A percentile compares a stretch with the other conserved stretches of the same genome.
phyloP scores from a whole-genome alignment of 37 sponge, comb jelly and placozoan genomes.

The Petrosia ficiformis region DNA sequence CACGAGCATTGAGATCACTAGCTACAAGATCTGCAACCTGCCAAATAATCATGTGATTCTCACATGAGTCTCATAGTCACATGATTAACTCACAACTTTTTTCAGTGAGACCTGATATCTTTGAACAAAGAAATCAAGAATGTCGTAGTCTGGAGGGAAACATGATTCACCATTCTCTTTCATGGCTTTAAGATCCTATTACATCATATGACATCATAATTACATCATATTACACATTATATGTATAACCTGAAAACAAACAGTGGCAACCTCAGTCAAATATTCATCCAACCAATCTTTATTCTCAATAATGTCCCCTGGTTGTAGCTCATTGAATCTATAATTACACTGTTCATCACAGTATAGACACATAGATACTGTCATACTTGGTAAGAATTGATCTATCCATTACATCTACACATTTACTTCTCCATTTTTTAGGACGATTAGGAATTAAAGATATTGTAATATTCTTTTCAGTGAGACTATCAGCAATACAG shows the following conservation, averaged over 20 bases:
- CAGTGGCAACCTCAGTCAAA: constrained; percentile 21
- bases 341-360: background rate
- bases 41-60: background rate
- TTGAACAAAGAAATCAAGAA: constrained; percentile 61
- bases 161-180: constrained; percentile 31
- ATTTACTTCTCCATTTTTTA: constrained; percentile 74
- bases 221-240: constrained; percentile 8
- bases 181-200: constrained; percentile 35
- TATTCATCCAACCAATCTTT: constrained; percentile 49
- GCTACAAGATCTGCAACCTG: constrained; percentile 54
- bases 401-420: constrained; percentile 59
- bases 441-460: constrained; percentile 66
- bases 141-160: constrained; percentile 70
- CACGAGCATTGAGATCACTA: constrained; percentile 41
- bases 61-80: no score
- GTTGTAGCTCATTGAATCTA: constrained; percentile 34
- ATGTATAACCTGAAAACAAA: constrained; percentile 26
- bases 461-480: constrained; percentile 29
- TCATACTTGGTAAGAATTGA: constrained; percentile 67
- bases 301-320: constrained; percentile 34
- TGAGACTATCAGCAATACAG: constrained; percentile 25
- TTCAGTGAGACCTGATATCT: constrained; percentile 59
- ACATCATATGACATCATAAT: background rate
- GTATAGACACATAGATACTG: constrained; percentile 13
- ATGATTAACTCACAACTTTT: constrained; percentile 56